Conservation (phyloP, 2,797 vertebrate genomes). For the Fringilla coelebs region DNA sequence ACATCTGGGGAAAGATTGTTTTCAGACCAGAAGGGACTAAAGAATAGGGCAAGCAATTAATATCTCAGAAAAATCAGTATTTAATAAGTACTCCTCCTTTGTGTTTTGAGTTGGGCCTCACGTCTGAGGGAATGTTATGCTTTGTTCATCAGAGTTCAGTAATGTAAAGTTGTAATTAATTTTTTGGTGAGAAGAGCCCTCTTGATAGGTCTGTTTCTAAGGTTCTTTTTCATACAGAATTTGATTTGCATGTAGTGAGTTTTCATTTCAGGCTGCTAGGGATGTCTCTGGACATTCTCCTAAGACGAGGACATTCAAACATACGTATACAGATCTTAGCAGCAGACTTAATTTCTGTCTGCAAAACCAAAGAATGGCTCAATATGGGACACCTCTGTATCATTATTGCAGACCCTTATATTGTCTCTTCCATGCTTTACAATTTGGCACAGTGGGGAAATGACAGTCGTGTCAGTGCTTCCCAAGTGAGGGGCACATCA, state of each 20-base stretch:
- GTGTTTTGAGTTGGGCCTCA: neutral
- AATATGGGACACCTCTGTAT: neutral
- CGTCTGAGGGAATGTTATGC: conserved; percentile 15
- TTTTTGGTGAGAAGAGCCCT: conserved; percentile 2
- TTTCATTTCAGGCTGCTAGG: conserved; percentile 42
- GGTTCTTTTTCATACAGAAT: neutral
- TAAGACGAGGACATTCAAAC: neutral
- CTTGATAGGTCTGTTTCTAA: conserved; percentile 27
- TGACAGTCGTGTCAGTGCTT: neutral
- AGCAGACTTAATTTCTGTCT: neutral
- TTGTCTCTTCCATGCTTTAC: neutral
- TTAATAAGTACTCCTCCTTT: neutral
- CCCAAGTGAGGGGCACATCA: neutral
- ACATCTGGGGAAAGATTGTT: neutral
- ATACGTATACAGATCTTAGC: neutral
- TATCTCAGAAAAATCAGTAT: conserved; percentile 23
- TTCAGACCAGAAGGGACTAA: neutral
- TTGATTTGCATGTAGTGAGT: conserved; percentile 27
- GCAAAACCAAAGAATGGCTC: conserved; percentile 32
- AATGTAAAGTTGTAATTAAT: conserved; percentile 7
- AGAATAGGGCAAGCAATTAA: neutral
- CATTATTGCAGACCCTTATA: neutral
- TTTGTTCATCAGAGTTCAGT: conserved; percentile 35
- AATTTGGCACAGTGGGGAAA: neutral
- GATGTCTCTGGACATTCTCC: neutral